Conservation (phyloP, 2,797 vertebrate species). For the Periparus ater region DNA sequence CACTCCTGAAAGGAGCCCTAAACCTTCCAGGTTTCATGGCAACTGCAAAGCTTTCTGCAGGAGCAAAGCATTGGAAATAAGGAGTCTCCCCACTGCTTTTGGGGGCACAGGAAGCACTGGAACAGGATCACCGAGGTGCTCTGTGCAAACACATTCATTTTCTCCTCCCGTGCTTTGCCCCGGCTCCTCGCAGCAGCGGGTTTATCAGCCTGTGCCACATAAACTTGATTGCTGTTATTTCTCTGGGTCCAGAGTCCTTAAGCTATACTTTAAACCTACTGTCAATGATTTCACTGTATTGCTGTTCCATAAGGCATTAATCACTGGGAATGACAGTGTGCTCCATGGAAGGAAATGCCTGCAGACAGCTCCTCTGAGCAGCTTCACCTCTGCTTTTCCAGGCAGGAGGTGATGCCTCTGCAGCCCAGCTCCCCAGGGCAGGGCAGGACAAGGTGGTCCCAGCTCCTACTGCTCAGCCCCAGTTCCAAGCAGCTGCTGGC, state of each 20-base stretch:
- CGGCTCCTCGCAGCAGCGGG: neutral
- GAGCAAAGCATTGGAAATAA: neutral
- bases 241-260: constrained; percentile 7
- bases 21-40: neutral
- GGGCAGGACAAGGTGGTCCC: neutral
- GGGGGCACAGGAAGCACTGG: neutral
- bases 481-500: neutral
- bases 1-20: neutral
- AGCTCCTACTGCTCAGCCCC: neutral
- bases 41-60: neutral
- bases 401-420: neutral
- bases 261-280: neutral
- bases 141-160: neutral
- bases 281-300: neutral
- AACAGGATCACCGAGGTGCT: neutral
- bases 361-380: neutral
- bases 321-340: neutral
- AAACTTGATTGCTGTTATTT: neutral
- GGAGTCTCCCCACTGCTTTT: neutral
- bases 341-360: neutral
- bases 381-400: neutral
- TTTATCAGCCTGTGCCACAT: neutral
- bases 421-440: neutral
- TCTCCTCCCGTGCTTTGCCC: neutral
- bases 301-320: neutral